Percentiles rank a stretch among this genome's conserved stretches.
Conservation (phyloP, 1,140 invertebrate species). For the Caenorhabditis elegans region DNA sequence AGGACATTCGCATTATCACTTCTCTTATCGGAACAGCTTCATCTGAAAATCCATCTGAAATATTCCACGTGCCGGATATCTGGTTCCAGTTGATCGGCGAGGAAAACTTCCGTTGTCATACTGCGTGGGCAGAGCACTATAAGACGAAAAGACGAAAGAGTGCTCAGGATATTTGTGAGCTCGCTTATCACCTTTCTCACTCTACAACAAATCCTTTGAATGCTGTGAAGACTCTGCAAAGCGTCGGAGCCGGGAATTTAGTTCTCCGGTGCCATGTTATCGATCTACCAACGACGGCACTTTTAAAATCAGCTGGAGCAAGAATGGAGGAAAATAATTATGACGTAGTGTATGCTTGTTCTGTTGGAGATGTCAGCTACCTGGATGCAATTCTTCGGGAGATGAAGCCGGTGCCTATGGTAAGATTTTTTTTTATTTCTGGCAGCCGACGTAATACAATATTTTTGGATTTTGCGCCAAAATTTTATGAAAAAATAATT, state of each 20-base stretch:
- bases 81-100: neutral
- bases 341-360: constrained; percentile 43
- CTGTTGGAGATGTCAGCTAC: constrained; percentile 36
- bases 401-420: neutral
- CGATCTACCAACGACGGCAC: constrained; percentile 44
- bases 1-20: neutral
- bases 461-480: too few species aligned
- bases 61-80: neutral
- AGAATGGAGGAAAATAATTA: constrained; percentile 16
- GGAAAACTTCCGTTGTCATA: constrained; percentile 24
- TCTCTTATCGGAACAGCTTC: neutral
- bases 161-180: constrained; percentile 46
- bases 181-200: constrained; percentile 47
- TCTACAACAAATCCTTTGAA: constrained; percentile 33
- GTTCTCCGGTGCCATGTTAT: constrained; percentile 41
- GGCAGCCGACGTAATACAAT: too few species aligned
- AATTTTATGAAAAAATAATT: neutral
- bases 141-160: constrained; percentile 40
- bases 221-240: constrained; percentile 30
- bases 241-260: constrained; percentile 35
- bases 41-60: neutral
- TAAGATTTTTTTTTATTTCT: neutral
- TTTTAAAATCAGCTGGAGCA: constrained; percentile 42
- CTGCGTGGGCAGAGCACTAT: constrained; percentile 42
- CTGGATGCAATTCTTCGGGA: constrained; percentile 12